Evolutionary conservation across 2,797 vertebrate genomes (phyloP).

Genomic region (Muraenolepis orangiensis): DNA sequence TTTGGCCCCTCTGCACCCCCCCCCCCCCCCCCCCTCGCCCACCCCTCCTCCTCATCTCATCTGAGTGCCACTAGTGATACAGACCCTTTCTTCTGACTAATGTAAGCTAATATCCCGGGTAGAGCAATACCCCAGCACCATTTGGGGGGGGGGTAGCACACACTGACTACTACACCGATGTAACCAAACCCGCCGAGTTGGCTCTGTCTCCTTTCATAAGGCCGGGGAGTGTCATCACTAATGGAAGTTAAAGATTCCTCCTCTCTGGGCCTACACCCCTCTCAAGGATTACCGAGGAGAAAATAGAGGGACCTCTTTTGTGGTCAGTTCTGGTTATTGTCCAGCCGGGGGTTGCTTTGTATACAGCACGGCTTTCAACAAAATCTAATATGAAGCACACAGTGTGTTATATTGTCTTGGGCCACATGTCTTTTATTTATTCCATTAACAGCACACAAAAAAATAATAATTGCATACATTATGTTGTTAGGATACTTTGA

Average conservation of each 20-base stretch:
- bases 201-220: constrained; percentile 56
- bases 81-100: constrained; percentile 50
- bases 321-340: constrained; percentile 5
- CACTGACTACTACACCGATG: constrained; percentile 46
- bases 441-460: neutral
- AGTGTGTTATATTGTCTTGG: neutral
- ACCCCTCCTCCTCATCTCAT: constrained; percentile 7
- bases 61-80: constrained; percentile 38
- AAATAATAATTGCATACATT: neutral
- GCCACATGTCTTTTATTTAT: neutral
- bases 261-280: constrained; percentile 26
- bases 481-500: neutral
- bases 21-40: constrained; percentile 21
- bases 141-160: constrained; percentile 25
- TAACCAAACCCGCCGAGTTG: constrained; percentile 53
- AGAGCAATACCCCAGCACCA: constrained; percentile 48
- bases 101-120: constrained; percentile 55
- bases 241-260: constrained; percentile 42
- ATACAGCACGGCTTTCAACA: neutral
- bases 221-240: constrained; percentile 36
- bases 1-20: constrained; percentile 29
- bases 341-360: constrained; percentile 26
- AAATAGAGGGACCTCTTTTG: constrained; percentile 5
- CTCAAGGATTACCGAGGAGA: constrained; percentile 20
- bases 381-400: neutral